phyloP scores from a whole-genome alignment of 2,797 vertebrate genomes.

The Lagocephalus sceleratus region DNA sequence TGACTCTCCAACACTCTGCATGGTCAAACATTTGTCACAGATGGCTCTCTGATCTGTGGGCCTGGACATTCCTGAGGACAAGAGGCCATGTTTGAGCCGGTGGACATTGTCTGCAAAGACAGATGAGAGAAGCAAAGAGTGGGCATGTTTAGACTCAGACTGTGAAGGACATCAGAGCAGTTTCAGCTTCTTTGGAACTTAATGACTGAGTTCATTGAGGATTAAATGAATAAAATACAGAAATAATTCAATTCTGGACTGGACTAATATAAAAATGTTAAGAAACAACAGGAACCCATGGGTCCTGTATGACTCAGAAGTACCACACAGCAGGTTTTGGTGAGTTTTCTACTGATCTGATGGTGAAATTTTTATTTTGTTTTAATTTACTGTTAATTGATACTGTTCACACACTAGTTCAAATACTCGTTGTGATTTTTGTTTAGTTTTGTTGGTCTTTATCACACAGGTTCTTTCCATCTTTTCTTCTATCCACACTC shows the following conservation, averaged over 20 bases:
- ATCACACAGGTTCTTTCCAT: too few relatives aligned
- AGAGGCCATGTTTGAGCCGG: constrained; percentile 40
- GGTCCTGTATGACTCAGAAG: constrained; percentile 62
- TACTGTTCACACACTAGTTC: too few relatives aligned
- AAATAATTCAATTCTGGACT: neutral
- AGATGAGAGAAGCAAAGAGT: constrained; percentile 36
- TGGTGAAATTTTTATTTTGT: too few relatives aligned
- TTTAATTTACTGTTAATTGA: too few relatives aligned
- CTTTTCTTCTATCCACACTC: too few relatives aligned
- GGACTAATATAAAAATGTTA: constrained; percentile 36
- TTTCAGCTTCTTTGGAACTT: neutral
- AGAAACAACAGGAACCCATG: constrained; percentile 44
- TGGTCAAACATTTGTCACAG: constrained; percentile 43
- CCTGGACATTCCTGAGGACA: constrained; percentile 47
- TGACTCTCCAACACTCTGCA: constrained; percentile 22
- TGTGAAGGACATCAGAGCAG: constrained; percentile 9
- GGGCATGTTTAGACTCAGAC: constrained; percentile 19
- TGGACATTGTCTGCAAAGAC: constrained; percentile 34
- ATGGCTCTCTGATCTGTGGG: constrained; percentile 25
- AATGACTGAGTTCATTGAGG: neutral
- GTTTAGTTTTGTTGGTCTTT: too few relatives aligned
- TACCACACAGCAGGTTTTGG: constrained; percentile 57
- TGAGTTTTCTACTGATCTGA: constrained; percentile 45
- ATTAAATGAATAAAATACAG: neutral
- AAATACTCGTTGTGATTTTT: too few relatives aligned